Base-by-base conservation (phyloP, 2,797 vertebrate genomes). In the Crocidura indochinensis region DNA sequence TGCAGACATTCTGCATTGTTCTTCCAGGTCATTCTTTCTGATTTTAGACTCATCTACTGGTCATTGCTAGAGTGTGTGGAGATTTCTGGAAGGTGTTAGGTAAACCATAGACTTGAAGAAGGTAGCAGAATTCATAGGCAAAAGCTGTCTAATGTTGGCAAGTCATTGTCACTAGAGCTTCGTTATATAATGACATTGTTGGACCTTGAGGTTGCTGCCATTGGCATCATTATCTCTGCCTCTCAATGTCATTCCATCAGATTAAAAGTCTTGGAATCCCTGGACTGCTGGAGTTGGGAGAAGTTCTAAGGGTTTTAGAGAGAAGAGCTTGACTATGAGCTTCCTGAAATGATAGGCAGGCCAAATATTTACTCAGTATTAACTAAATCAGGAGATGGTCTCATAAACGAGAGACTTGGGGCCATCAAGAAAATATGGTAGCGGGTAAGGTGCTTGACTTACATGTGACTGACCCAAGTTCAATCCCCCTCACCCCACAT, bases 1-100 rank as follows among this genome's bases (percentile, higher is more conserved):
- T 4, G 51, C 51, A 17, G 51, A 17, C 51, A 53, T 38, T 38
- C 38, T 53, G 51, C 11, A 53, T 17, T 53, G 51, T 53, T 53
- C 51, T 17, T 53, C 51, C 51, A n/a, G 53, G 15, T 15, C 46
- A 65, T 84, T 60, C 9, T 91, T 84, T 10, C 10, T 67, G 46
- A 79, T 17, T 86, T 82, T 87, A 80, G 72, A 87, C 56, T 68
- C 62, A 19, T 74, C 24, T 56, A 15, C 14, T 75, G 60, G 76
- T 44, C 31, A 71, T 26, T 65, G 72, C 62, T 72, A 31, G 53
- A 65, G 68, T 65, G 29, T 65, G 47, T 53, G 77, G 64, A 26
- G 24, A 65, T 84, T 80, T 94, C 74, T 77, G 20, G 91, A 93
- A 71, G 60, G 26, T 69, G 22, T 62, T 56, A 86, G 64, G 20